phyloP scores from a whole-genome alignment of 2,797 vertebrate genomes.

The Danio albolineatus region DNA sequence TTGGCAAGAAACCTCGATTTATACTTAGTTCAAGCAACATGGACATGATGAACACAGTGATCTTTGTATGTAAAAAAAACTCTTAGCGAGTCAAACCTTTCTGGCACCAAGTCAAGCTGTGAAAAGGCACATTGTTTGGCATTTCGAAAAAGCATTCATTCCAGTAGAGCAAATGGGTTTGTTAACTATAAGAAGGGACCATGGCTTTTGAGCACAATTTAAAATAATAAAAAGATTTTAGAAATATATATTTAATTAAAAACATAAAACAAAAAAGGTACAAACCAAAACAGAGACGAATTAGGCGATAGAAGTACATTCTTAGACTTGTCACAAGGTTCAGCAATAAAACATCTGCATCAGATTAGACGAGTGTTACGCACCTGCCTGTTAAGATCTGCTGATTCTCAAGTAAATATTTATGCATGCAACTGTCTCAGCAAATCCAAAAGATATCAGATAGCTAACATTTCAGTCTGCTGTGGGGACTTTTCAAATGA shows the following conservation, averaged over 20 bases:
- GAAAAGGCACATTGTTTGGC: constrained; percentile 6
- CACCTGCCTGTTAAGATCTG: neutral
- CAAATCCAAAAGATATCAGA: neutral
- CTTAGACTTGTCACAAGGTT: neutral
- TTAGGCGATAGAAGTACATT: neutral
- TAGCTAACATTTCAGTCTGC: neutral
- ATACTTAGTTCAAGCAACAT: constrained; percentile 17
- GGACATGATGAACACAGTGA: neutral
- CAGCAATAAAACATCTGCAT: neutral
- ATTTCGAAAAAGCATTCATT: neutral
- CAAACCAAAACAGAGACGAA: neutral
- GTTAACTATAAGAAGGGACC: neutral
- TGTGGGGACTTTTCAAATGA: neutral
- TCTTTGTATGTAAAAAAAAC: constrained; percentile 6
- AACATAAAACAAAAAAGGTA: neutral
- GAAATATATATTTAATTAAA: too few species aligned
- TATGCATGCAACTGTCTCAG: neutral
- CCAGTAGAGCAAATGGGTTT: neutral
- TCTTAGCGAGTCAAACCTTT: constrained; percentile 1
- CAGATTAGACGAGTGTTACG: neutral
- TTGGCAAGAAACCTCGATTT: neutral
- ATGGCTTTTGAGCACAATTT: too few species aligned
- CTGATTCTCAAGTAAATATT: constrained; percentile 12
- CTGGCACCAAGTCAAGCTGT: neutral
- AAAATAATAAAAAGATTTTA: too few species aligned